phyloP scores from a whole-genome alignment of 30 jellyfish, hydroid and myxozoan species.

The Catostylus mosaicus region DNA sequence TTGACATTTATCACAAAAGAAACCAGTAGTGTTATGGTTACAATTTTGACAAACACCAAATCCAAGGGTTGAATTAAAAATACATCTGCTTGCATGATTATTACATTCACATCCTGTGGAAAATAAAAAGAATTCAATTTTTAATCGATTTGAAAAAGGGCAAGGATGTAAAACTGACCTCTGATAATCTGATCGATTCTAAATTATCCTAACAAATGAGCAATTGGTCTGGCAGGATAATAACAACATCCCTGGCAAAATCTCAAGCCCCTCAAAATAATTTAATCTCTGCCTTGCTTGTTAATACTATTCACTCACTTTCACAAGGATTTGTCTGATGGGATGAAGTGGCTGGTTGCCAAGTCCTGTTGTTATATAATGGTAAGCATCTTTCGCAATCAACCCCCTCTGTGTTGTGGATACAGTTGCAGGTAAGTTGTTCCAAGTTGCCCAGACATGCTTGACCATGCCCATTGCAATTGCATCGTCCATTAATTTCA shows the following conservation, averaged over 20 bases:
- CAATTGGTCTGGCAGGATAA: too few relatives aligned
- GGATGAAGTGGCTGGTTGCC: constrained; percentile 74
- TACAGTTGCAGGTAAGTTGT: constrained; percentile 60
- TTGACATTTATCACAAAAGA: constrained; percentile 70
- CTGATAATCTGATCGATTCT: too few relatives aligned
- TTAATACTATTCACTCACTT: constrained; percentile 60
- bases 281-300: too few relatives aligned
- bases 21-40: constrained; percentile 77
- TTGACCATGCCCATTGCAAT: constrained; percentile 92
- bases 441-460: constrained; percentile 51
- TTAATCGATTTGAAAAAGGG: too few relatives aligned
- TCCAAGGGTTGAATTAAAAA: constrained; percentile 69
- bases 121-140: too few relatives aligned
- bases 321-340: constrained; percentile 78
- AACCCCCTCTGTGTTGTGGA: constrained; percentile 80
- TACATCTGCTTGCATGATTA: constrained; percentile 70
- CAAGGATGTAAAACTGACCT: too few relatives aligned
- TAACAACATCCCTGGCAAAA: too few relatives aligned
- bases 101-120: constrained; percentile 76
- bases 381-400: constrained; percentile 85
- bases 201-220: background rate
- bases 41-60: constrained; percentile 85
- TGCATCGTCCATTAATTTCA: constrained; percentile 78
- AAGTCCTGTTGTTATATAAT: constrained; percentile 76
- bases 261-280: too few relatives aligned